Conservation (phyloP, 2,888 invertebrate species). For the Apotomis capreana region DNA sequence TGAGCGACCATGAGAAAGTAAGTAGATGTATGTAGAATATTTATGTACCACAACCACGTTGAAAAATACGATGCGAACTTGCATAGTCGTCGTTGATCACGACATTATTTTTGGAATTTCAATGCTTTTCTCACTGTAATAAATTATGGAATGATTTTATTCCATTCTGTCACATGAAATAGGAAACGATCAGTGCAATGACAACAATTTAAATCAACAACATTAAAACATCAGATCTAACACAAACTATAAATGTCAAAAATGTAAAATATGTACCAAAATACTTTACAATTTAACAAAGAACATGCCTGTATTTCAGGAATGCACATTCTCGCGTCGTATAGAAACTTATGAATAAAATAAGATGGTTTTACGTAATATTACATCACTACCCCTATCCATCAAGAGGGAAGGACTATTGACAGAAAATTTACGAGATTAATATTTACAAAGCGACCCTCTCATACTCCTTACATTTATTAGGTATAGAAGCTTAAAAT, state of each 20-base stretch:
- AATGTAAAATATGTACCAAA: neutral
- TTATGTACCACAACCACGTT: no score
- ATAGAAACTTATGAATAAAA: slow-evolving; percentile 36
- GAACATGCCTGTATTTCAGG: slow-evolving; percentile 1
- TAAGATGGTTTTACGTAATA: slow-evolving; percentile 19
- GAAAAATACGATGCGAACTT: no score
- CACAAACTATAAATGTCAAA: neutral
- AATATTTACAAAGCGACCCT: slow-evolving; percentile 41
- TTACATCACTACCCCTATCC: slow-evolving; percentile 41
- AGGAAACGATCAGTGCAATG: no score
- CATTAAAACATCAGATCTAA: no score
- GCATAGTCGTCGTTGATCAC: no score
- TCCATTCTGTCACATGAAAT: no score
- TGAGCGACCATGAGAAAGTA: no score
- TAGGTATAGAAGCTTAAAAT: slow-evolving; percentile 20
- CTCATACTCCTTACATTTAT: slow-evolving; percentile 18
- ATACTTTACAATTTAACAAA: neutral
- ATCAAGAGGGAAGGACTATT: slow-evolving; percentile 41
- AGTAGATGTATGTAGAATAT: no score
- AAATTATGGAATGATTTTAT: no score
- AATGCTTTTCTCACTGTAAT: no score
- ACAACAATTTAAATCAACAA: neutral
- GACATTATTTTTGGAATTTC: no score
- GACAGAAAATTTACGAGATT: slow-evolving; percentile 43
- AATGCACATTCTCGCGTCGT: neutral